Evolutionary conservation across 2,797 vertebrate species (phyloP), one percentile per base, ranked within the genome.

Genomic region (Silurus aristotelis): DNA sequence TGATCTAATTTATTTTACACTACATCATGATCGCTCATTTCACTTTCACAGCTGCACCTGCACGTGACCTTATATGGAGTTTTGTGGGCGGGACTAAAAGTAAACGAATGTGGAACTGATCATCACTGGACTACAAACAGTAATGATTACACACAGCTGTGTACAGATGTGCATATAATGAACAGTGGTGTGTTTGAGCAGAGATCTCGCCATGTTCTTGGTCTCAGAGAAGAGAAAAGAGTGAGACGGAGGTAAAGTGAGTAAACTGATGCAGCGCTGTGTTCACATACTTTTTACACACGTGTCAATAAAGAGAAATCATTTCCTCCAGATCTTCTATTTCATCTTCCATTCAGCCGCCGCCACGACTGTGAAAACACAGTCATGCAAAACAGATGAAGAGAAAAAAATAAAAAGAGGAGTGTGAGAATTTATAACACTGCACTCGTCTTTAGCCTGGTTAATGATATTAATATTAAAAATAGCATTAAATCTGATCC

Each of bases 241-340:
- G 27, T n/a, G 76, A 46, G 15, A 79, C 7, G 31, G 20, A n/a
- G 76, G 19, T 79, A 79, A 79, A 63, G 6, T 1, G 20, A 64
- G 58, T 80, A 46, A 64, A 63, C n/a, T 46, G 60, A 22, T 31
- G 2, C 60, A 25, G 77, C 22, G 38, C 77, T 5, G 55, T 64
- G 27, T 17, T 82, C 80, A 68, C 17, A 3, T 67, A 25, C 78
- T 85, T 83, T 61, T 81, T 82, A 63, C 75, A 64, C 43, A 66
- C 52, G 46, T 61, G 71, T 85, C 83, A 87, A 85, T 87, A 88
- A 87, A 63, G 66, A 84, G 82, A 86, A 88, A 83, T 84, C 27
- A 78, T 80, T 81, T 86, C 76, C 58, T 46, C 58, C 71, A 87
- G 81, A 87, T 61, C 10, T 85, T 31, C 9, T 77, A 67, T 52